Evolutionary conservation across 2,888 invertebrate species (phyloP).

Genomic region (Spicauda simplicius): DNA sequence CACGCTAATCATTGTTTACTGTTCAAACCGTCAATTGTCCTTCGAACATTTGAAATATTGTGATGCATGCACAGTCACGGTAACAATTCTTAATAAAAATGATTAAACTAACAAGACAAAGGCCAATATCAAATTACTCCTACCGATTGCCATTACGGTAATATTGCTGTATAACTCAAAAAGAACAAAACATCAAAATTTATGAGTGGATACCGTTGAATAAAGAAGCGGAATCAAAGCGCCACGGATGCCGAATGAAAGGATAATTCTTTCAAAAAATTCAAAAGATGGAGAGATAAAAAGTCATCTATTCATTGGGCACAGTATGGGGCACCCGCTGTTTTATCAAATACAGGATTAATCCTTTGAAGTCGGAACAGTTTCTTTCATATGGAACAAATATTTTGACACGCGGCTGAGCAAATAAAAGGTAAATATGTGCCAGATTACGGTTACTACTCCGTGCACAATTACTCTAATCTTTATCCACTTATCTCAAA

Average conservation of each 20-base stretch:
- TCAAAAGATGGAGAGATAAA: constrained; percentile 75
- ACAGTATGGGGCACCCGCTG: constrained; percentile 76
- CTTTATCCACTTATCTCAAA: constrained; percentile 46
- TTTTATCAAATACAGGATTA: constrained; percentile 82
- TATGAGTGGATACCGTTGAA: constrained; percentile 78
- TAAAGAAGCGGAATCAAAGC: constrained; percentile 80
- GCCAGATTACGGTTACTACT: constrained; percentile 63
- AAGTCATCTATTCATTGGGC: constrained; percentile 73
- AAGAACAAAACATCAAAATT: constrained; percentile 80
- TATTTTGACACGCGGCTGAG: constrained; percentile 75
- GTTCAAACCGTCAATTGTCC: background rate
- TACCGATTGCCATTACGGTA: constrained; percentile 83
- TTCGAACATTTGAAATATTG: background rate
- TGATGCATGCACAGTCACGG: background rate
- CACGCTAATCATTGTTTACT: too few species aligned
- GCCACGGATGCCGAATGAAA: constrained; percentile 75
- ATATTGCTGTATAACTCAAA: constrained; percentile 82
- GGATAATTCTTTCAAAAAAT: constrained; percentile 61
- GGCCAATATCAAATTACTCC: constrained; percentile 79
- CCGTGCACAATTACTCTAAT: constrained; percentile 52
- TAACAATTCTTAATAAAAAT: constrained; percentile 34
- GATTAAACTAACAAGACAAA: constrained; percentile 32
- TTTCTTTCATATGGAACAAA: constrained; percentile 70
- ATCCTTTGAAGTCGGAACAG: constrained; percentile 64
- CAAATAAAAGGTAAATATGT: constrained; percentile 64